Evolutionary conservation across 1,140 invertebrate genomes (phyloP), one percentile per base, ranked within the genome.

Genomic region (Drosophila pachea): DNA sequence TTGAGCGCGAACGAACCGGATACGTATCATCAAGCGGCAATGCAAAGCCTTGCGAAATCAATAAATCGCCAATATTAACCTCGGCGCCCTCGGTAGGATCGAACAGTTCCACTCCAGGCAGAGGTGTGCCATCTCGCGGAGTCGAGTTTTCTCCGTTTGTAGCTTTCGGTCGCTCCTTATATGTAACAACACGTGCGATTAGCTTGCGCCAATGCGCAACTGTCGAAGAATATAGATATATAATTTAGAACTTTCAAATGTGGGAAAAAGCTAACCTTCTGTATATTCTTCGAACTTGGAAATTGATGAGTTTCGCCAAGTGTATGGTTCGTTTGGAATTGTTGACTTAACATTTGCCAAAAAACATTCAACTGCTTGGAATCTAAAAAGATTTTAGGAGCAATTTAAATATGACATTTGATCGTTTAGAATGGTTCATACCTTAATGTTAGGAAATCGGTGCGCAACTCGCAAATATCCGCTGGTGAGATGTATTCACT

Each of bases 291-390:
- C 93, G 89, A 96, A 96, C 16, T 90, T 89, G 56, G 93, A 91
- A n/a, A 92, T 91, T 0, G 94, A 93, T 66, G 93, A 91, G 11
- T 91, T 89, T 49, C 91, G 91, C 95, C 95, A 96, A 16, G 78
- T 86, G 11, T 78, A 68, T 0, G 89, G 81, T 12, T 88, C 77
- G 11, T 87, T 78, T 14, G 55, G 64, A 31, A 86, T 82, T 0
- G 88, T 88, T 6, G 94, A 93, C 87, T 92, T 91, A 2, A 96
- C 91, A 62, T 93, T 92, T 3, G 94, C 93, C 56, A 97, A 88
- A 69, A 92, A 94, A 88, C 95, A 96, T 86, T 96, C 95, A 78
- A 96, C 93, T 0, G 95, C 95, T 91, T 96, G 94, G 31, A 91
- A 90, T 76, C 88, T 89, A 14, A 8, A 61, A 11, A 0, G 0